Evolutionary conservation across 2,888 invertebrate genomes (phyloP), one percentile per base, ranked within the genome.

Genomic region (Leuctra nigra): DNA sequence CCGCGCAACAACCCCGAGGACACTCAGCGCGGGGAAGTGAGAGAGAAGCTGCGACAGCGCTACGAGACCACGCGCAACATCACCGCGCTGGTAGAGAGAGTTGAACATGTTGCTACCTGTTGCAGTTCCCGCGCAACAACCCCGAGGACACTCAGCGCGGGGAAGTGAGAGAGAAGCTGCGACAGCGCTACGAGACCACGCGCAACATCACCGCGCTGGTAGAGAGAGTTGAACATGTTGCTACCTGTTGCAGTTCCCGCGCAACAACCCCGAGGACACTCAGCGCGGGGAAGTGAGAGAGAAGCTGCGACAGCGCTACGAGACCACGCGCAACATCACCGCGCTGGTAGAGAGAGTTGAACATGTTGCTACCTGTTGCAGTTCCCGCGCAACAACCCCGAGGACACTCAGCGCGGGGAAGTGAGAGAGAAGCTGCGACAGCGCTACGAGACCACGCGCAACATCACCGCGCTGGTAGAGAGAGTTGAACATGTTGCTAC

Each of bases 171-270:
- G 55, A 63, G 16, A 62, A 62, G 53, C 55, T 64, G 9, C 48
- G 60, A 50, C 53, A 57, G 33, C 55, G 63, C 2, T 61, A 58
- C 23, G n/a, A 59, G 14, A 58, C 58, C 38, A 58, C 64, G 16
- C 58, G 61, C 11, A 50, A 60, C 22, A 64, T 62, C 39, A 60
- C 62, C 46, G 57, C 59, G 48, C 33, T 59, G 56, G 61, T 58
- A n/a, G n/a, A n/a, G n/a, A n/a, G n/a, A n/a, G n/a, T n/a, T n/a
- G n/a, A n/a, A n/a, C n/a, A n/a, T n/a, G n/a, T n/a, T n/a, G n/a
- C n/a, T n/a, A n/a, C n/a, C n/a, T n/a, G n/a, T n/a, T n/a, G n/a
- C 57, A 63, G 63, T 61, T 58, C 44, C 61, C 61, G 38, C 55
- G 61, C 1, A 33, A 58, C n/a, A 58, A 61, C 18, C 56, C 62